Evolutionary conservation across 2,113 vertebrate genomes (phyloP).

Genomic region (Conger conger): DNA sequence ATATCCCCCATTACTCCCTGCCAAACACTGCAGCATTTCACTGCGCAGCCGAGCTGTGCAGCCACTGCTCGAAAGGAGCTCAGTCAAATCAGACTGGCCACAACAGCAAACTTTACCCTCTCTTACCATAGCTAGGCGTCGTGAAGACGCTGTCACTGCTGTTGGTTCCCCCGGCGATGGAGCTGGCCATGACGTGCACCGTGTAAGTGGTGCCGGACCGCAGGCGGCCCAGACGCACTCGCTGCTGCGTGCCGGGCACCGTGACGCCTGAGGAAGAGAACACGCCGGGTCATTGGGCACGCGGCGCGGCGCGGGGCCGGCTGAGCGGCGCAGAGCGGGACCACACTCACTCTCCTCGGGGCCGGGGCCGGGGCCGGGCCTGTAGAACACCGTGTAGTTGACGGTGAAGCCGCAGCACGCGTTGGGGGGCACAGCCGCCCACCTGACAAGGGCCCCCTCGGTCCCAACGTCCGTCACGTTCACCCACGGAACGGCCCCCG

Average conservation of each 20-base stretch:
- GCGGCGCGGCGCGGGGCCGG: too few species aligned
- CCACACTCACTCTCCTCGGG: slow-evolving; percentile 1
- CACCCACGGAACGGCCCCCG: slow-evolving; percentile 3
- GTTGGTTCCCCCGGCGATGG: slow-evolving; percentile 56
- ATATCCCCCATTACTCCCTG: too few species aligned
- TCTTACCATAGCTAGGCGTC: slow-evolving; percentile 75
- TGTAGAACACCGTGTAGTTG: slow-evolving; percentile 42
- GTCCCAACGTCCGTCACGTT: background rate
- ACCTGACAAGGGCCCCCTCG: slow-evolving; percentile 27
- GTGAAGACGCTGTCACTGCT: slow-evolving; percentile 63
- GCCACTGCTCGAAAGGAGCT: too few species aligned
- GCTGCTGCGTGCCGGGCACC: slow-evolving; percentile 49
- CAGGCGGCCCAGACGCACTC: slow-evolving; percentile 63
- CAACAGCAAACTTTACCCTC: background rate
- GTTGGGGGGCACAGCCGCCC: slow-evolving; percentile 3
- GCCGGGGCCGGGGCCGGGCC: background rate
- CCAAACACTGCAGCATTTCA: too few species aligned
- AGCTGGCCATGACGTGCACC: slow-evolving; percentile 66
- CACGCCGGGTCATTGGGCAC: background rate
- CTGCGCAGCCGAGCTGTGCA: too few species aligned
- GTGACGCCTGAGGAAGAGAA: slow-evolving; percentile 64
- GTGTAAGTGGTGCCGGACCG: slow-evolving; percentile 67
- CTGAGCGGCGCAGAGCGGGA: too few species aligned
- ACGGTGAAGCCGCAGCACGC: slow-evolving; percentile 35
- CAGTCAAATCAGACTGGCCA: background rate